These are phyloP conservation scores for Sinonovacula constricta DNA, from an alignment of 1,140 invertebrate species.

Conservation along the genomic window DNA sequence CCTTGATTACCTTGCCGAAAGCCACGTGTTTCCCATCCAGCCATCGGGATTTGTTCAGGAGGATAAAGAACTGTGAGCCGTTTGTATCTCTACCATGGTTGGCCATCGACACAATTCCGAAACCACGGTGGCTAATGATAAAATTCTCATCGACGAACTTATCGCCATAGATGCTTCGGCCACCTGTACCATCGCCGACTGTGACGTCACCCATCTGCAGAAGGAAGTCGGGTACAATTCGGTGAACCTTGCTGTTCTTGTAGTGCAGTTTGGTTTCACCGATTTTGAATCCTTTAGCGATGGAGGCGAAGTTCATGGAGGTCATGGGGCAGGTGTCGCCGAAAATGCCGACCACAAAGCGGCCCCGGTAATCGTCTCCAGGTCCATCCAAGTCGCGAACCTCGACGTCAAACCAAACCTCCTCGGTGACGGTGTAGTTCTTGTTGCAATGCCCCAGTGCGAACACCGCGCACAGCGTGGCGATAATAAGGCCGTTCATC, in stretches of 20 bases:
- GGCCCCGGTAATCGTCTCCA: not conserved
- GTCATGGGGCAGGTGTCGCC: too few species aligned
- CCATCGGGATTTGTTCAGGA: conserved; percentile 95
- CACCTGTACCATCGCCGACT: too few species aligned
- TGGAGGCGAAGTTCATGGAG: too few species aligned
- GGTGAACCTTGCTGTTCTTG: not conserved
- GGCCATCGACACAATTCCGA: conserved; percentile 75
- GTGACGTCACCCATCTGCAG: too few species aligned
- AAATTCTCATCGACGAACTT: conserved; percentile 83
- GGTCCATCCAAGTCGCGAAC: not conserved
- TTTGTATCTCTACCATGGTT: conserved; percentile 77
- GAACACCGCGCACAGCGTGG: not conserved
- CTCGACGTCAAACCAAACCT: not conserved
- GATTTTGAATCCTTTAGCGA: conserved; percentile 35
- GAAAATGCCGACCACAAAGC: not conserved
- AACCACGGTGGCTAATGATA: conserved; percentile 65
- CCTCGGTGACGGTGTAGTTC: not conserved
- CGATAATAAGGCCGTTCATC: not conserved
- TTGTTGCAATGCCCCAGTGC: not conserved
- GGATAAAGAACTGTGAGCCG: conserved; percentile 81
- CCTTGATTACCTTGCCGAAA: conserved; percentile 90
- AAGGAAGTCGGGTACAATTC: not conserved
- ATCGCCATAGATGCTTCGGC: conserved; percentile 94
- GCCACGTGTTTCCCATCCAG: conserved; percentile 95
- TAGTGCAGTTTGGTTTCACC: conserved; percentile 70